Percentiles rank a stretch among this genome's conserved stretches.
These are phyloP conservation scores for Peromyscus californicus DNA, from an alignment of 2,113 vertebrate genomes.

Conservation along the genomic window DNA sequence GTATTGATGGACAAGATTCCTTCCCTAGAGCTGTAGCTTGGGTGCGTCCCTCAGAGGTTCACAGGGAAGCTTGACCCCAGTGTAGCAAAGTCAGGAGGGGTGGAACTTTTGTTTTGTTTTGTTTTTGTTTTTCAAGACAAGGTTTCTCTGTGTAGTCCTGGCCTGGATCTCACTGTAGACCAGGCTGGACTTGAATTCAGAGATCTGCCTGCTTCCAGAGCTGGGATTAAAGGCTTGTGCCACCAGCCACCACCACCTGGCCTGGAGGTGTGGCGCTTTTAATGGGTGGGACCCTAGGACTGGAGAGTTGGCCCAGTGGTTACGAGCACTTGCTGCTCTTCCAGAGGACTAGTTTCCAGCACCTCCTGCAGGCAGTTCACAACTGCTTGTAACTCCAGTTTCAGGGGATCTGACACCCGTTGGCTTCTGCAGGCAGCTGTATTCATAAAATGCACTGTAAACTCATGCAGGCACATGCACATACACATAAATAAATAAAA, in stretches of 20 bases:
- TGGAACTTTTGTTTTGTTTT: not conserved
- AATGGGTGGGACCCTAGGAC: not conserved
- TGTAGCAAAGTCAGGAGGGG: not conserved
- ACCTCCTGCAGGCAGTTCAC: not conserved
- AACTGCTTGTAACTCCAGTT: not conserved
- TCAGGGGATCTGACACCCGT: no score
- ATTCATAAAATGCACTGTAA: not conserved
- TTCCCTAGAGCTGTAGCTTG: not conserved
- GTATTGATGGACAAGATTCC: not conserved
- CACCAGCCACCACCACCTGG: not conserved
- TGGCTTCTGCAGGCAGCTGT: not conserved
- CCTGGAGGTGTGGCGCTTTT: not conserved
- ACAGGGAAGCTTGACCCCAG: not conserved
- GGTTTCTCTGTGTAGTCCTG: not conserved
- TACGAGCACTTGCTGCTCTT: not conserved
- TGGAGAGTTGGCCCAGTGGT: not conserved
- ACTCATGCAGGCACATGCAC: not conserved
- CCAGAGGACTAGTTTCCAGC: not conserved
- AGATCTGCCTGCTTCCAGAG: not conserved
- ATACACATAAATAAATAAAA: not conserved
- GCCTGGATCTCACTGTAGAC: not conserved
- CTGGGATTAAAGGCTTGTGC: not conserved
- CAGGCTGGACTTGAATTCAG: not conserved
- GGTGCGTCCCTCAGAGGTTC: not conserved
- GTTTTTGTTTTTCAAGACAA: not conserved